These are phyloP conservation scores for Catocala nupta DNA, from an alignment of 2,888 invertebrate species.

Conservation along the genomic window DNA sequence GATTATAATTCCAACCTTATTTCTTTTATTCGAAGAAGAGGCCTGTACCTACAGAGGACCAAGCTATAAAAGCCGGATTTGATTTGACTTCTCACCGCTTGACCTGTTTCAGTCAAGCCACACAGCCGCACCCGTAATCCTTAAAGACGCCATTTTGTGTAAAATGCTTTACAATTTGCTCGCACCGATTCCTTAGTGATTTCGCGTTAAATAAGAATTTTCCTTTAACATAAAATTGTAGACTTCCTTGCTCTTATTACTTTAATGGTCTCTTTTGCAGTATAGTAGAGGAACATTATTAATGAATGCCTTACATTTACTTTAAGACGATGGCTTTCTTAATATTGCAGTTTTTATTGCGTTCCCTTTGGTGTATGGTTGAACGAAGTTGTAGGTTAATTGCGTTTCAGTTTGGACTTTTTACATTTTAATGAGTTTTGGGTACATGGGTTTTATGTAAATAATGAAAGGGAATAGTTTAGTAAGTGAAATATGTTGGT, in stretches of 20 bases:
- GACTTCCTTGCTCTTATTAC: conserved; percentile 7
- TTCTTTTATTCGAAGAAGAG: too few relatives aligned
- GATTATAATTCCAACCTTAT: too few relatives aligned
- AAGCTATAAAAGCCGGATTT: too few relatives aligned
- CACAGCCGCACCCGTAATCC: neutral
- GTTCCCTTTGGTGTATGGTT: conserved; percentile 6
- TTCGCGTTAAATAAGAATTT: conserved; percentile 9
- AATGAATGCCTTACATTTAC: conserved; percentile 15
- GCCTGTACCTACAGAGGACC: too few relatives aligned
- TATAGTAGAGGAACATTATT: conserved; percentile 15
- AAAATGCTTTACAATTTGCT: conserved; percentile 14
- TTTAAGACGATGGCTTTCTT: conserved; percentile 2
- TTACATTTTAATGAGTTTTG: conserved; percentile 6
- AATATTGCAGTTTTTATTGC: conserved; percentile 15
- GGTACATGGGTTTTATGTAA: neutral
- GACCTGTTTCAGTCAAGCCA: too few relatives aligned
- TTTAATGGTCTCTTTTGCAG: conserved; percentile 6
- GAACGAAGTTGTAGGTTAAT: conserved; percentile 1
- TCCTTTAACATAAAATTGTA: conserved; percentile 16
- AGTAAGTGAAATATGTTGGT: neutral
- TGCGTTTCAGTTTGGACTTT: neutral
- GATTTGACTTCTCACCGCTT: too few relatives aligned
- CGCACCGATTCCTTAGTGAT: conserved; percentile 14
- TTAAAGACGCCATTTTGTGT: neutral
- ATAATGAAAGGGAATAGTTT: conserved; percentile 2